These are phyloP conservation scores for Steinernema khuongi DNA, from an alignment of 1,140 invertebrate genomes.

Conservation along the genomic window DNA sequence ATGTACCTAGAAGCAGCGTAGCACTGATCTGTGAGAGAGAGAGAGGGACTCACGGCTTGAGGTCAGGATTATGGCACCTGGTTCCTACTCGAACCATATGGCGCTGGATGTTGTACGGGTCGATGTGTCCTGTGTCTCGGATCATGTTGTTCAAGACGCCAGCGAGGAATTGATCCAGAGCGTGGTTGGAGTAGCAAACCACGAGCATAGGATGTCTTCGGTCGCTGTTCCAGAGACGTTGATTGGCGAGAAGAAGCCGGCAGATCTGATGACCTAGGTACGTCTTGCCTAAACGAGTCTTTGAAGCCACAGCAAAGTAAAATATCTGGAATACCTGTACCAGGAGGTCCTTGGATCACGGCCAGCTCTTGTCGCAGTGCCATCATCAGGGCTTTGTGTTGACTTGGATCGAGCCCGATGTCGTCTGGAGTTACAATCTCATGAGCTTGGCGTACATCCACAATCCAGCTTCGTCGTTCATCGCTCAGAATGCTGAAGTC, in stretches of 20 bases:
- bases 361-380: conserved; percentile 63
- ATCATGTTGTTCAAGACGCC: conserved; percentile 63
- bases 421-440: not conserved
- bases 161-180: conserved; percentile 80
- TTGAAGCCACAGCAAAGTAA: not conserved
- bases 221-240: conserved; percentile 25
- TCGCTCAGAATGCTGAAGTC: conserved; percentile 33
- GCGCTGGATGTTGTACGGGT: not conserved
- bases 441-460: not conserved
- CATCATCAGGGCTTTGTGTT: conserved; percentile 60
- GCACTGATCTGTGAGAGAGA: no score
- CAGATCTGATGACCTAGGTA: conserved; percentile 66
- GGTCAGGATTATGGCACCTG: conserved; percentile 25
- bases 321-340: conserved; percentile 67
- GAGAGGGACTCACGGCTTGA: not conserved
- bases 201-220: conserved; percentile 68
- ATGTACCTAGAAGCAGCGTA: conserved; percentile 15
- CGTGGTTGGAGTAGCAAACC: conserved; percentile 79
- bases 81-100: conserved; percentile 72
- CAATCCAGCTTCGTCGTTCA: conserved; percentile 19
- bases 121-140: not conserved
- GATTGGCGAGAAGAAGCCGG: conserved; percentile 35
- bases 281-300: conserved; percentile 70
- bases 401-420: conserved; percentile 59
- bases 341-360: conserved; percentile 73